A percentile compares a stretch with the other conserved stretches of the same genome.
Evolutionary conservation across 2,888 invertebrate species (phyloP).

Genomic region (Dasypogon diadema): DNA sequence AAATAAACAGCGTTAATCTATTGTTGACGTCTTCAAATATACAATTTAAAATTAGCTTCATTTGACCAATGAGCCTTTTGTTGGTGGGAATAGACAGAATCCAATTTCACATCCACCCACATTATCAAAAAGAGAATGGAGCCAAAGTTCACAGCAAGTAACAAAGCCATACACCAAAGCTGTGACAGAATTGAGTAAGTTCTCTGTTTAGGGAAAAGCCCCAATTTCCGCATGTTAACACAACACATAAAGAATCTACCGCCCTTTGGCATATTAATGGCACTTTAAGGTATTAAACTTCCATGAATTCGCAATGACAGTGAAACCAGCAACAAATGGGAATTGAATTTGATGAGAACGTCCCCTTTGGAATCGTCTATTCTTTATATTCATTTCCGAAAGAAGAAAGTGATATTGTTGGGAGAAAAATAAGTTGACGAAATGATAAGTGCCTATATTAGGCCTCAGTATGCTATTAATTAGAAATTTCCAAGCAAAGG

Average conservation of each 20-base stretch:
- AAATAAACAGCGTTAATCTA: neutral
- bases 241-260: neutral
- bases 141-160: too few species aligned
- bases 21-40: neutral
- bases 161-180: too few species aligned
- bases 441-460: too few species aligned
- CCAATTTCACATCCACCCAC: neutral
- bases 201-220: neutral
- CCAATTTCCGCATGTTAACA: neutral
- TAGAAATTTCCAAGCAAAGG: too few species aligned
- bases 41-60: neutral
- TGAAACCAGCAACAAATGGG: slow-evolving; percentile 27
- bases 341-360: neutral
- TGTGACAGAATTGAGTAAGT: neutral
- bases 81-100: neutral
- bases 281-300: slow-evolving; percentile 6
- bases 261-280: neutral
- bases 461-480: too few species aligned
- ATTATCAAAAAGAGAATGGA: neutral
- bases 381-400: neutral
- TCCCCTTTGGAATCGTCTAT: neutral
- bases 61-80: neutral
- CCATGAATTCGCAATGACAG: slow-evolving; percentile 32
- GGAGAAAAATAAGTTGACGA: too few species aligned
- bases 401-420: too few species aligned